Conservation (phyloP, 2,113 vertebrate genomes). For the Synchiropus splendidus region DNA sequence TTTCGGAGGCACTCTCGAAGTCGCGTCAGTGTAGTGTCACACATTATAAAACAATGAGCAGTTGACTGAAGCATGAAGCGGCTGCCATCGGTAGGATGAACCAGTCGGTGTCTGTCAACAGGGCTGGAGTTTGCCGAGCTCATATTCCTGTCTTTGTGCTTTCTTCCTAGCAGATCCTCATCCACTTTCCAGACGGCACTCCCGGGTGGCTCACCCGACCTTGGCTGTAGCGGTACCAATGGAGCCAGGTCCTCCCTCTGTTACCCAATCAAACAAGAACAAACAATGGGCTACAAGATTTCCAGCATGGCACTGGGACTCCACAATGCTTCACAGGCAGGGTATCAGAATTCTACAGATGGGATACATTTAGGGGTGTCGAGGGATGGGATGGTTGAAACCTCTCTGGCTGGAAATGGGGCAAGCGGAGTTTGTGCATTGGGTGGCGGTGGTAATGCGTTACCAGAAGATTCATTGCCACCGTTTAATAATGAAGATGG, state of each 20-base stretch:
- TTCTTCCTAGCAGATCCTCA: conserved; percentile 39
- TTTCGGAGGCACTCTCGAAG: too few relatives aligned
- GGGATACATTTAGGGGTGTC: conserved; percentile 50
- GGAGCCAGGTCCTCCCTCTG: conserved; percentile 27
- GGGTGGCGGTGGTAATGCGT: conserved; percentile 54
- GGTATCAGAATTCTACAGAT: conserved; percentile 28
- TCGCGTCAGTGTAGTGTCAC: too few relatives aligned
- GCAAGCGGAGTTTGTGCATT: too few relatives aligned
- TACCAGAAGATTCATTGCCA: conserved; percentile 71
- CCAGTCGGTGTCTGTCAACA: conserved; percentile 50
- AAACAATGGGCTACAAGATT: conserved; percentile 70
- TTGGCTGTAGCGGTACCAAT: conserved; percentile 38
- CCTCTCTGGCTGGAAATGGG: conserved; percentile 15
- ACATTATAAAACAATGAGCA: too few relatives aligned
- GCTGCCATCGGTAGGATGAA: conserved; percentile 35
- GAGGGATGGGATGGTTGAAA: conserved; percentile 31
- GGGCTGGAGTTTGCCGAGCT: conserved; percentile 29
- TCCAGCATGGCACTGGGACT: conserved; percentile 34
- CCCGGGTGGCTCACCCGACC: conserved; percentile 54
- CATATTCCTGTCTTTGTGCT: conserved; percentile 47
- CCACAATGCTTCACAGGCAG: conserved; percentile 55
- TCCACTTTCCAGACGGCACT: conserved; percentile 50
- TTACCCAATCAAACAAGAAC: conserved; percentile 88
- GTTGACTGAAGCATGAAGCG: too few relatives aligned
- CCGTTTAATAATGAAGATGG: conserved; percentile 84